phyloP scores from a whole-genome alignment of 2,113 vertebrate species.

The Python bivittatus region DNA sequence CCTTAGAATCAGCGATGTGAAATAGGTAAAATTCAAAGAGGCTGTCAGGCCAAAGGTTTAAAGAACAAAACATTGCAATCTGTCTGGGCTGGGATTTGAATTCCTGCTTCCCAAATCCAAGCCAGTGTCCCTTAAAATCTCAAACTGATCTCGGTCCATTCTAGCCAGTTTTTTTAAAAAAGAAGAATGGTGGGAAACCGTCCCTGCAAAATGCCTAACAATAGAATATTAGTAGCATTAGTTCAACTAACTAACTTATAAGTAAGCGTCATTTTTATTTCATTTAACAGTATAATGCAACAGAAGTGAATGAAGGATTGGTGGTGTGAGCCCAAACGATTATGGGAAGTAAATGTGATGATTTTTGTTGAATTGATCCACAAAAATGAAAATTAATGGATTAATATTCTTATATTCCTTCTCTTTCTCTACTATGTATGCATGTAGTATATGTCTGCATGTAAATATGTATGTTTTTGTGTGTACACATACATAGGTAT shows the following conservation, averaged over 20 bases:
- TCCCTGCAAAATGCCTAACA: not conserved
- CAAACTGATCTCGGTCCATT: not conserved
- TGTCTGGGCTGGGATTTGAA: not conserved
- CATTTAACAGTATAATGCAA: not conserved
- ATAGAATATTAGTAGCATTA: not conserved
- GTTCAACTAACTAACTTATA: not conserved
- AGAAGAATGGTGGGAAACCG: not conserved
- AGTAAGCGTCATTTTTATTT: too few species aligned
- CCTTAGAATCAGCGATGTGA: not conserved
- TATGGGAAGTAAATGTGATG: not conserved
- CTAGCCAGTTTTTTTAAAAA: not conserved
- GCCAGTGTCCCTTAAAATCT: not conserved
- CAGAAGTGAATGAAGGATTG: not conserved
- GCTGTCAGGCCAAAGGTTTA: not conserved
- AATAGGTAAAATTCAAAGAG: not conserved
- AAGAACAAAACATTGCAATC: not conserved
- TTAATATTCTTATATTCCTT: not conserved
- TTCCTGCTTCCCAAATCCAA: not conserved
- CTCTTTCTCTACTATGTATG: not conserved
- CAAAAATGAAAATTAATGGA: not conserved
- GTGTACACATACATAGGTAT: not conserved
- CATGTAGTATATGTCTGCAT: not conserved
- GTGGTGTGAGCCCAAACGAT: not conserved
- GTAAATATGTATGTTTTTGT: not conserved
- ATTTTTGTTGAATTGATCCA: not conserved